Conservation (phyloP, 2,888 invertebrate genomes). For the Cremastinae sp. region DNA sequence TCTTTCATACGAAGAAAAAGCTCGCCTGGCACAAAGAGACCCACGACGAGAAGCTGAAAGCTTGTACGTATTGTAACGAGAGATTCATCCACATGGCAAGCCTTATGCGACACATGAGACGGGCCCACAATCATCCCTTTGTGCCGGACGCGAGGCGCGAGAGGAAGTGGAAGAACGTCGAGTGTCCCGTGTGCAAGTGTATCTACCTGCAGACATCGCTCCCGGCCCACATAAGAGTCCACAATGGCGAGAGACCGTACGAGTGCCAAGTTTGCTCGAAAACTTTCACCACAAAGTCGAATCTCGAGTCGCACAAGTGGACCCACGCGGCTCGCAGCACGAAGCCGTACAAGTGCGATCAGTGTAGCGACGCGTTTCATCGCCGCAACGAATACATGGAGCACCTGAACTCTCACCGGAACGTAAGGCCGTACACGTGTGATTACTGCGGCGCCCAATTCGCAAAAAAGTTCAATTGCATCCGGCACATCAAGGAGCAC, state of each 20-base stretch:
- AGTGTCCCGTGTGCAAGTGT: constrained; percentile 90
- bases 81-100: constrained; percentile 92
- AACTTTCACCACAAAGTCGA: constrained; percentile 94
- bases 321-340: constrained; percentile 91
- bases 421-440: constrained; percentile 92
- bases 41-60: constrained; percentile 90
- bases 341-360: constrained; percentile 91
- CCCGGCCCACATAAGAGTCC: constrained; percentile 89
- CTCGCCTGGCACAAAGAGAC: constrained; percentile 93
- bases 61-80: constrained; percentile 92
- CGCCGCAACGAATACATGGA: constrained; percentile 90
- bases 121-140: constrained; percentile 89
- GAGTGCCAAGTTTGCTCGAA: constrained; percentile 92
- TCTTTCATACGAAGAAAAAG: constrained; percentile 91
- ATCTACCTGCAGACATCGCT: constrained; percentile 90
- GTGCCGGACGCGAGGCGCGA: constrained; percentile 84
- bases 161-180: constrained; percentile 86
- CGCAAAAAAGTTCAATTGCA: constrained; percentile 93
- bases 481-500: constrained; percentile 92
- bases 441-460: constrained; percentile 95
- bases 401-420: constrained; percentile 92
- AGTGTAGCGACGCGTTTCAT: constrained; percentile 92
- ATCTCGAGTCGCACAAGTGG: constrained; percentile 93
- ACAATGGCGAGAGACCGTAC: constrained; percentile 88
- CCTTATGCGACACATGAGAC: constrained; percentile 90